A percentile compares a stretch with the other conserved stretches of the same genome.
Evolutionary conservation across 2,888 invertebrate genomes (phyloP).

Genomic region (Folsomia candida): DNA sequence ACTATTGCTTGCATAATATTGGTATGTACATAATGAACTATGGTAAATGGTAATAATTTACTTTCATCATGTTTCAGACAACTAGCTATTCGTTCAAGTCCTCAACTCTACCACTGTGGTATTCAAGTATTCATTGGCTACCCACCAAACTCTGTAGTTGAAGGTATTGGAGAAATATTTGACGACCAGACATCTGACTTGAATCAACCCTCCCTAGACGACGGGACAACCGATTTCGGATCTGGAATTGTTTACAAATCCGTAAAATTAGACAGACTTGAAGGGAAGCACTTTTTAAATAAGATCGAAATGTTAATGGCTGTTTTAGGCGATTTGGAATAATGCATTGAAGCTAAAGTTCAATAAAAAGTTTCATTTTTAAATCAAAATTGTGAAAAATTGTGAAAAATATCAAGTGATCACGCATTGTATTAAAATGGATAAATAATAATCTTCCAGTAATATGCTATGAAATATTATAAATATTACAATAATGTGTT

Average conservation of each 20-base stretch:
- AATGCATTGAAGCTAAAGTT: too few species aligned
- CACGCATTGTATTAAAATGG: too few species aligned
- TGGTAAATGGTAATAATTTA: slow-evolving; percentile 22
- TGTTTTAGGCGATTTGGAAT: slow-evolving; percentile 68
- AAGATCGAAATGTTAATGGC: slow-evolving; percentile 97
- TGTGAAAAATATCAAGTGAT: too few species aligned
- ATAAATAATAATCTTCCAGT: too few species aligned
- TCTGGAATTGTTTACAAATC: slow-evolving; percentile 51
- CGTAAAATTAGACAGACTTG: slow-evolving; percentile 87
- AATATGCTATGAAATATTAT: too few species aligned
- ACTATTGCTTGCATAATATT: slow-evolving; percentile 12
- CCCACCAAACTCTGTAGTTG: slow-evolving; percentile 25
- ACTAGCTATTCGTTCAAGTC: slow-evolving; percentile 45
- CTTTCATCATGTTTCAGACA: slow-evolving; percentile 31
- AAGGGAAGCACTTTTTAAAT: slow-evolving; percentile 91
- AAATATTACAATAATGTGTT: too few species aligned
- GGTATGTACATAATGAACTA: slow-evolving; percentile 19
- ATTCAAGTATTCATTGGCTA: slow-evolving; percentile 48
- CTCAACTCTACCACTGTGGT: slow-evolving; percentile 36
- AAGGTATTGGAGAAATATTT: slow-evolving; percentile 13
- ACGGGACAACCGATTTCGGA: slow-evolving; percentile 48
- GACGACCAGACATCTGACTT: background rate
- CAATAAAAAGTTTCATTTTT: too few species aligned
- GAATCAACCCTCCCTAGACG: background rate
- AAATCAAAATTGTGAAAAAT: too few species aligned